Base-by-base conservation (phyloP, 1,140 invertebrate genomes). In the Amphibalanus amphitrite region DNA sequence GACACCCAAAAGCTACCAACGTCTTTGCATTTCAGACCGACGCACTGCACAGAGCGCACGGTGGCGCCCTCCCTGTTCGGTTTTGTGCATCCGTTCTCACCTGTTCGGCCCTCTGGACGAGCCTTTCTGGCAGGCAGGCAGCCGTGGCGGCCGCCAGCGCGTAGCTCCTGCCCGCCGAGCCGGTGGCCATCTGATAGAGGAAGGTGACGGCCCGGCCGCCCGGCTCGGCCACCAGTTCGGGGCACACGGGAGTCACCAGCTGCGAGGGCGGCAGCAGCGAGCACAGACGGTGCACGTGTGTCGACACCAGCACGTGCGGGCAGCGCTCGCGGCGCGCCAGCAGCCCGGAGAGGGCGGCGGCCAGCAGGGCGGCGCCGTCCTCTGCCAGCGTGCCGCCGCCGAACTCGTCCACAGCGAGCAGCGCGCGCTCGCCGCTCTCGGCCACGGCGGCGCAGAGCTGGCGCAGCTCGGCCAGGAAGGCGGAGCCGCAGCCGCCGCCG, bases 251-350 rank as follows among this genome's bases (percentile, higher is more conserved):
- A 10, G 67, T 29, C 25, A 74, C 70, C 59, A 74, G 65, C 65
- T 67, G 65, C n/a, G 65, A 67, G 3, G 65, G 65, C 65, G 65
- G 65, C n/a, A 67, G 65, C 65, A 67, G n/a, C 17, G 65, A 3
- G 10, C 10, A 8, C 65, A 67, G 26, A n/a, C 65, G 65, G 26
- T 26, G 65, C n/a, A 67, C 65, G 28, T 67, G 65, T 0, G 65
- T 67, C 28, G 65, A 67, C 8, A 67, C 80, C 86, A 33, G 85
- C 84, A 71, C 87, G 87, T 84, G 74, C 73, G 23, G 74, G 76
- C 69, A 74, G 72, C 64, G 30, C 76, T 28, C 25, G 20, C 65
- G 65, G 65, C 65, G 26, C 6, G 10, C 4, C n/a, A 67, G 65
- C n/a, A 67, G 65, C 65, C 28, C 10, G 3, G 23, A 4, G 10